These are phyloP conservation scores for Nesogale talazaci DNA, from an alignment of 2,113 vertebrate species.

Conservation along the genomic window DNA sequence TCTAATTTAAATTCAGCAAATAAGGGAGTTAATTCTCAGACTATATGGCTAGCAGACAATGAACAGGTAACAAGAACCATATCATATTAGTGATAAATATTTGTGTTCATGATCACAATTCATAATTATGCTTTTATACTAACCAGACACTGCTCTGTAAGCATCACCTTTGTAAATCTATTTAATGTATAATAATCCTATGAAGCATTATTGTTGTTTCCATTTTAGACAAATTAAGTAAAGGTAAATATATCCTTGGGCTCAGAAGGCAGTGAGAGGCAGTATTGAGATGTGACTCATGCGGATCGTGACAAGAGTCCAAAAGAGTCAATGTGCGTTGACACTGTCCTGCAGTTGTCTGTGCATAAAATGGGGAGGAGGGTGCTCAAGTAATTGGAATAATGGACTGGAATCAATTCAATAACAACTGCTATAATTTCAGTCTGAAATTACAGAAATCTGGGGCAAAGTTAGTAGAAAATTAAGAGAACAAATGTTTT, in stretches of 20 bases:
- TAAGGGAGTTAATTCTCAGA: neutral
- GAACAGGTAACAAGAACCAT: neutral
- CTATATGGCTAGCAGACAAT: neutral
- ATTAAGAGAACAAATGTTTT: fast-evolving
- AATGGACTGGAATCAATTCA: too few relatives aligned
- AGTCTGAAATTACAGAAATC: neutral
- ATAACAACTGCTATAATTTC: too few relatives aligned
- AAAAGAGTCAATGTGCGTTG: slow-evolving; percentile 42
- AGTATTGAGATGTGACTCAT: neutral
- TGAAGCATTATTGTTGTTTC: neutral
- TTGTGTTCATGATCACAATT: neutral
- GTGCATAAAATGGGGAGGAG: too few relatives aligned
- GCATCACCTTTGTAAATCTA: neutral
- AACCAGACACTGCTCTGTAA: neutral
- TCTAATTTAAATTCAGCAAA: neutral
- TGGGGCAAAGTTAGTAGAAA: neutral
- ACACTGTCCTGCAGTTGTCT: too few relatives aligned
- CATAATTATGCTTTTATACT: fast-evolving
- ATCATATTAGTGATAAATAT: neutral
- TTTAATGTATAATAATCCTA: neutral
- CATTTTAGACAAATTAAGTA: neutral
- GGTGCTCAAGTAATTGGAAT: too few relatives aligned
- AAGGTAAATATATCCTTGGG: neutral
- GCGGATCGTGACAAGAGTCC: neutral
- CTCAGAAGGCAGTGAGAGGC: neutral